Evolutionary conservation across 2,888 invertebrate species (phyloP).

Genomic region (Amblyjoppa fuscipennis): DNA sequence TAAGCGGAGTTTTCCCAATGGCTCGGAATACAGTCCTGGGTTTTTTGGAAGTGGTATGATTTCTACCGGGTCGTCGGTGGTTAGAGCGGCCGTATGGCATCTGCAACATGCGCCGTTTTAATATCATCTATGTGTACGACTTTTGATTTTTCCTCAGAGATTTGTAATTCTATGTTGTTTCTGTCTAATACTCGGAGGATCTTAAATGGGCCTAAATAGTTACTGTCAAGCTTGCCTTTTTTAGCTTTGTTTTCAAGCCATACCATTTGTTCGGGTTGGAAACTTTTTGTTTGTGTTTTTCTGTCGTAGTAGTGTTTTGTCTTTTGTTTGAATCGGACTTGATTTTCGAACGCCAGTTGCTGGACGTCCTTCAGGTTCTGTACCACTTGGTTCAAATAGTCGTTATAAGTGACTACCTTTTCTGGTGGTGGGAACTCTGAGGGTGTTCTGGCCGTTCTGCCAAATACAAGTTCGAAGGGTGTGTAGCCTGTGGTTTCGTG

Average conservation of each 20-base stretch:
- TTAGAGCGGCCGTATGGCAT: conserved; percentile 8
- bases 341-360: too few species aligned
- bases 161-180: conserved; percentile 13
- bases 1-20: too few species aligned
- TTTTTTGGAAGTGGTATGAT: conserved; percentile 11
- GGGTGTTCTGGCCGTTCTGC: conserved; percentile 33
- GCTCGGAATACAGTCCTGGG: too few species aligned
- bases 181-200: background rate
- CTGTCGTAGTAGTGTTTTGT: too few species aligned
- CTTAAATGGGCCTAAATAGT: conserved; percentile 19
- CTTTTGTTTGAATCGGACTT: too few species aligned
- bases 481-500: conserved; percentile 54
- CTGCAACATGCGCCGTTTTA: conserved; percentile 11
- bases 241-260: conserved; percentile 1
- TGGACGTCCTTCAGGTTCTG: background rate
- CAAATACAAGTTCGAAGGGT: conserved; percentile 58
- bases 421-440: conserved; percentile 20
- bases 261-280: background rate
- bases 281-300: background rate
- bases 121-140: conserved; percentile 8
- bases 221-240: too few species aligned
- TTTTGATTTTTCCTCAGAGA: conserved; percentile 1
- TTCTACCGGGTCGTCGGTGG: background rate
- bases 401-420: conserved; percentile 10
- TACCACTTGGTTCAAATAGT: background rate